phyloP scores from a whole-genome alignment of 92 coral and sea anemone genomes.

The Metridium senile region DNA sequence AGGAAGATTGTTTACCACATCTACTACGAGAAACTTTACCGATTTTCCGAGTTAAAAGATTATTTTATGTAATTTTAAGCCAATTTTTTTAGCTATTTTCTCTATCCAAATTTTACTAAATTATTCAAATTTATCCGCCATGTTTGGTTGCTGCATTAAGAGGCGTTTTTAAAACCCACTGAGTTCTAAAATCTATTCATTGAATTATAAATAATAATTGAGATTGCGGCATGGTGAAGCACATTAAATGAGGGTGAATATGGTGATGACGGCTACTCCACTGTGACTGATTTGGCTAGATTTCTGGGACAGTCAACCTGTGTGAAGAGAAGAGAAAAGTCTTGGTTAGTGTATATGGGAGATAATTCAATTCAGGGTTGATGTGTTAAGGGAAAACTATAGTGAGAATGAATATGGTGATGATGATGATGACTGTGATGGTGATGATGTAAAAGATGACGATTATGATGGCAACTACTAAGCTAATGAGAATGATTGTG shows the following conservation, averaged over 20 bases:
- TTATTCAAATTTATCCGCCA: not conserved
- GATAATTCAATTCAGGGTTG: not conserved
- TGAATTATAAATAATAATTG: not conserved
- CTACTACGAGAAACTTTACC: too few species aligned
- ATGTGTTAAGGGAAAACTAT: not conserved
- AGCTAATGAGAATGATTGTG: not conserved
- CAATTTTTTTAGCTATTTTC: too few species aligned
- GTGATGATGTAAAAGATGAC: not conserved
- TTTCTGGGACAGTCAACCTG: constrained; percentile 98
- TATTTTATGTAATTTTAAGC: too few species aligned
- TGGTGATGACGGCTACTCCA: constrained; percentile 59
- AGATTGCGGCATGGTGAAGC: not conserved
- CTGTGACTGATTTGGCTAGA: constrained; percentile 97
- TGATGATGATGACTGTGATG: not conserved
- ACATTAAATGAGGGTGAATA: not conserved
- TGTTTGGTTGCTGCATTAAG: not conserved
- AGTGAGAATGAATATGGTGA: not conserved
- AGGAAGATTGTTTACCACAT: too few species aligned
- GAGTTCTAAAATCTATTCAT: not conserved
- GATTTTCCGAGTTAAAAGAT: too few species aligned
- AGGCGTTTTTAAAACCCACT: not conserved
- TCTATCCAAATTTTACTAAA: too few species aligned
- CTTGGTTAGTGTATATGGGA: not conserved
- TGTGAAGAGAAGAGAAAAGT: not conserved
- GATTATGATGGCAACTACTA: not conserved